These are phyloP conservation scores for Aricia artaxerxes DNA, from an alignment of 2,888 invertebrate species.

Conservation along the genomic window DNA sequence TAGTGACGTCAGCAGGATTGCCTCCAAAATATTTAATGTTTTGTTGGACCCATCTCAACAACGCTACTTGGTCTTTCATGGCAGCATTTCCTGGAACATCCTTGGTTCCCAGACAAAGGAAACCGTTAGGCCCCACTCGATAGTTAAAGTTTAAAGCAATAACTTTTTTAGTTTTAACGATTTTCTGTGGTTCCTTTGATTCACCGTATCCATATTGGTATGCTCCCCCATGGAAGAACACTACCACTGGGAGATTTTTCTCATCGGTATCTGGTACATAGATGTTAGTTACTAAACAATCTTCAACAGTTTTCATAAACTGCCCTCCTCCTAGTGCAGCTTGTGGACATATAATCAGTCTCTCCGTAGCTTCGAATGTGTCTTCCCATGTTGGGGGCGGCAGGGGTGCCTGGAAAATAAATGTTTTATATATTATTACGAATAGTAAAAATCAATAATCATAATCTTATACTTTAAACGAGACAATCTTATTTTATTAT, in stretches of 20 bases:
- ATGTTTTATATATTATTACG: conserved; percentile 2
- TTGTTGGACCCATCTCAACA: conserved; percentile 48
- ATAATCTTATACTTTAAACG: too few relatives aligned
- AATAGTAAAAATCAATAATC: too few relatives aligned
- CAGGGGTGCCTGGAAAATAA: conserved; percentile 48
- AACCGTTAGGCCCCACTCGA: conserved; percentile 56
- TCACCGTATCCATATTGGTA: conserved; percentile 58
- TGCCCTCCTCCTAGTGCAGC: not conserved
- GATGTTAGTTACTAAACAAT: conserved; percentile 47
- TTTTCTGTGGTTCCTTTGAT: conserved; percentile 40
- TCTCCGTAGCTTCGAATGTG: conserved; percentile 48
- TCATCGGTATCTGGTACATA: conserved; percentile 45
- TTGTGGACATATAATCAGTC: conserved; percentile 50
- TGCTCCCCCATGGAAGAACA: conserved; percentile 67
- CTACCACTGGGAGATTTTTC: conserved; percentile 56
- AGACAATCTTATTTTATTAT: too few relatives aligned
- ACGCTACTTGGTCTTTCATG: conserved; percentile 61
- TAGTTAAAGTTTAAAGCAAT: conserved; percentile 58
- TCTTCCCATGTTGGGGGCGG: conserved; percentile 50
- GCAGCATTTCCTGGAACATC: conserved; percentile 62
- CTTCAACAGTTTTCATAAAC: conserved; percentile 37
- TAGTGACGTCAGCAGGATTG: conserved; percentile 58
- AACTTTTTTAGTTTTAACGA: conserved; percentile 48
- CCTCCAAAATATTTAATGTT: conserved; percentile 61
- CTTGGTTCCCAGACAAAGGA: conserved; percentile 59